Conservation (phyloP, 2,113 vertebrate species). For the Merops nubicus region DNA sequence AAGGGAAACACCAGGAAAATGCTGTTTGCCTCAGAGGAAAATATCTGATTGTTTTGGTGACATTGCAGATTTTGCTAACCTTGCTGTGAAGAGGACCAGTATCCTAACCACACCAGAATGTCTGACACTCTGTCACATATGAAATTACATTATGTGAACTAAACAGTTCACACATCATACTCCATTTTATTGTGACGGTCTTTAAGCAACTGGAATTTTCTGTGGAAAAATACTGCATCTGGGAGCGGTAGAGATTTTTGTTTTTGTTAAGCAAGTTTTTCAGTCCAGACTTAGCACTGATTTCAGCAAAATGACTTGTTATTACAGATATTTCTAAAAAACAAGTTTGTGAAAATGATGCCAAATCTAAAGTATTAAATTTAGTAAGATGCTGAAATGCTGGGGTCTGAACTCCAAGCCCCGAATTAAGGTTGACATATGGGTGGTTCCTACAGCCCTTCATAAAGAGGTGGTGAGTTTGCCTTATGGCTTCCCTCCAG, state of each 20-base stretch:
- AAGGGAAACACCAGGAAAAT: background rate
- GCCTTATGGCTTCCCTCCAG: no score
- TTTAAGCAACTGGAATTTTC: background rate
- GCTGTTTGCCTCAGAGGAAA: background rate
- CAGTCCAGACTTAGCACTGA: background rate
- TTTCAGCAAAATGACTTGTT: background rate
- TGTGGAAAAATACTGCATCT: background rate
- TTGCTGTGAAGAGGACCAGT: background rate
- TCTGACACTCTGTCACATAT: background rate
- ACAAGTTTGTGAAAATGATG: fast-evolving
- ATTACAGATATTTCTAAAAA: background rate
- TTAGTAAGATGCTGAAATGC: no score
- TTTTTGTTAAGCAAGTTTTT: background rate
- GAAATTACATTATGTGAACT: background rate
- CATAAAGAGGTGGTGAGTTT: no score
- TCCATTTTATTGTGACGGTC: background rate
- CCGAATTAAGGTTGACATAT: no score
- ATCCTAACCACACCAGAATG: background rate
- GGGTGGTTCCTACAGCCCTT: no score
- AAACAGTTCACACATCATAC: background rate
- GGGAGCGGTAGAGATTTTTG: background rate
- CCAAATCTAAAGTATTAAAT: background rate
- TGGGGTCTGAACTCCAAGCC: no score
- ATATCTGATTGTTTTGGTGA: background rate
- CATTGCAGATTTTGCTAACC: background rate